A percentile compares a stretch with the other conserved stretches of the same genome.
Evolutionary conservation across 2,888 invertebrate species (phyloP).

Genomic region (Tetropium fuscum): DNA sequence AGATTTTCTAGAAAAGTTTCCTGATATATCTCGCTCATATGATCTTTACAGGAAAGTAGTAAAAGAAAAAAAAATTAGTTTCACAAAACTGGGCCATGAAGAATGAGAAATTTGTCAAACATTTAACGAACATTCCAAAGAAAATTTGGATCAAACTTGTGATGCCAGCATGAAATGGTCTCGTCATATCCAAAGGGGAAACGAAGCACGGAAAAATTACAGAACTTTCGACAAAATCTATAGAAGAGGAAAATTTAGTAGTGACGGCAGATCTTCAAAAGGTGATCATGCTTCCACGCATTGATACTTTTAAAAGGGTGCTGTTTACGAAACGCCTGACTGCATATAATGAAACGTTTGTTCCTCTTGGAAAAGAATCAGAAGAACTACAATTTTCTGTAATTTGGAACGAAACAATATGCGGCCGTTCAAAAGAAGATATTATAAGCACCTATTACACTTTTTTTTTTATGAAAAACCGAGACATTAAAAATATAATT

Average conservation of each 20-base stretch:
- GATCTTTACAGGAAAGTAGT: conserved; percentile 8
- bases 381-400: conserved; percentile 28
- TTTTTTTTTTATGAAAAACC: conserved; percentile 13
- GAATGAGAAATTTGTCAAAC: conserved; percentile 22
- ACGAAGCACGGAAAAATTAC: conserved; percentile 18
- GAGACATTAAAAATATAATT: conserved; percentile 6
- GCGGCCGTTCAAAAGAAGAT: conserved; percentile 43
- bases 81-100: conserved; percentile 23
- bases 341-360: conserved; percentile 43
- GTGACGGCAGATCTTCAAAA: conserved; percentile 30
- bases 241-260: not conserved
- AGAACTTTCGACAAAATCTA: not conserved
- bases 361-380: conserved; percentile 36
- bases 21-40: conserved; percentile 3
- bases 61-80: conserved; percentile 22
- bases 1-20: conserved; percentile 4
- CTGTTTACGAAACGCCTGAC: conserved; percentile 37
- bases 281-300: conserved; percentile 43
- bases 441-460: conserved; percentile 21
- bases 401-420: conserved; percentile 50
- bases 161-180: conserved; percentile 11
- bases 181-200: conserved; percentile 8
- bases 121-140: conserved; percentile 15
- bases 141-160: conserved; percentile 15
- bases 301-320: conserved; percentile 40